Base-by-base conservation (phyloP, 2,888 invertebrate species). In the Callimorpha dominula region DNA sequence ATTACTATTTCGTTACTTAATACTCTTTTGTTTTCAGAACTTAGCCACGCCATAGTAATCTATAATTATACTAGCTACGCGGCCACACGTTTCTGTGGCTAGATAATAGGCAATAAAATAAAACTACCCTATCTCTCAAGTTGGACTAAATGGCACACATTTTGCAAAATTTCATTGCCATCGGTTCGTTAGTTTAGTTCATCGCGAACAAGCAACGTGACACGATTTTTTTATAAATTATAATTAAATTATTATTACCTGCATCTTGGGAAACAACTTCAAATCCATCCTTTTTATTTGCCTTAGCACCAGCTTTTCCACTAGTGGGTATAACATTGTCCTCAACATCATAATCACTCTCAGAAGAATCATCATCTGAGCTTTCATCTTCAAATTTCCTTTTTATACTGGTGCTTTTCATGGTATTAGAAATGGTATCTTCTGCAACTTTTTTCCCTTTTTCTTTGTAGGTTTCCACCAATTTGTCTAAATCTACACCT, bases 401-500 rank as follows among this genome's bases (percentile, higher is more conserved):
- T 84, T 92, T 95, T 5, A 86, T 49, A 42, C 52, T 68, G 74
- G 81, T 81, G 40, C 76, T 87, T 54, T 77, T 85, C 63, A 66
- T 78, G 20, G 80, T 80, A 40, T 75, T 73, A n/a, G 73, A 65
- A 20, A 76, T 74, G 68, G 81, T 81, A 54, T 89, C 89, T 78
- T 92, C 94, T 57, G 85, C 84, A 1, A 95, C 91, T 83, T 89
- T 93, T 81, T 93, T 94, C 0, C 98, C 98, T 93, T 98, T 98
- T 79, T 96, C 96, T 85, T 97, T 97, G 82, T 96, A 97, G 60
- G 96, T 96, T 82, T 97, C 97, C 4, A 97, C 96, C 93, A 99
- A 96, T 88, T 97, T 97, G 87, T 99, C 98, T 79, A 99, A 96
- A 93, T 99, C 99, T 11, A 98, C 96, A 82, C 98, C 98, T 91